Evolutionary conservation across 1,140 invertebrate genomes (phyloP).

Genomic region (Doryteuthis pealeii): DNA sequence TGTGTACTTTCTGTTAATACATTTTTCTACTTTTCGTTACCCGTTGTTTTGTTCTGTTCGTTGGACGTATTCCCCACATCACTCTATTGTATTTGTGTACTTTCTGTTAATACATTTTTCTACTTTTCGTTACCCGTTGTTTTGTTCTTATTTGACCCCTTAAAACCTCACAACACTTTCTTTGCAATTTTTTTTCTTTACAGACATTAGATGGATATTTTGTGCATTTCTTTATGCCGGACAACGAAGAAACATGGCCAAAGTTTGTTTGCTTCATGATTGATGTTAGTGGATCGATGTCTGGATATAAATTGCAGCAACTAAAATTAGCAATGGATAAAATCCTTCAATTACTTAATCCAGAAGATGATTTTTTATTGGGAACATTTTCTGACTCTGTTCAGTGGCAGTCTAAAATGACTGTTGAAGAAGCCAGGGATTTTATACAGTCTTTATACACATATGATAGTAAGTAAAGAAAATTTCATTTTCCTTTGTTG

Average conservation of each 20-base stretch:
- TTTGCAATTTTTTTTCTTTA: too few relatives aligned
- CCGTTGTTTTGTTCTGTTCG: too few relatives aligned
- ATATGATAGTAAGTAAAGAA: slow-evolving; percentile 42
- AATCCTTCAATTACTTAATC: slow-evolving; percentile 68
- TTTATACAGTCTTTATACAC: slow-evolving; percentile 29
- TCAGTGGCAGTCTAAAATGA: slow-evolving; percentile 29
- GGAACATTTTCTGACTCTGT: slow-evolving; percentile 63
- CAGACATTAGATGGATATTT: slow-evolving; percentile 76
- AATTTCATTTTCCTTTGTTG: too few relatives aligned
- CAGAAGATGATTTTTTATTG: slow-evolving; percentile 70
- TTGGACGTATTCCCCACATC: too few relatives aligned
- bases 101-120: too few relatives aligned
- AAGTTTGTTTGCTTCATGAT: slow-evolving; percentile 75
- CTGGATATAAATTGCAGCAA: slow-evolving; percentile 68
- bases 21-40: too few relatives aligned
- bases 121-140: too few relatives aligned
- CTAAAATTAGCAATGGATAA: slow-evolving; percentile 69
- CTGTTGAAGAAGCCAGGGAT: slow-evolving; percentile 23
- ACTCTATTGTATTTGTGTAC: too few relatives aligned
- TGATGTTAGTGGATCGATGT: slow-evolving; percentile 75
- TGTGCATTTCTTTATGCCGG: slow-evolving; percentile 74
- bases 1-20: too few relatives aligned
- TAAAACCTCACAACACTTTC: too few relatives aligned
- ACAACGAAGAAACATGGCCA: slow-evolving; percentile 62
- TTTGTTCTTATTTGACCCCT: too few relatives aligned